A percentile compares a stretch with the other conserved stretches of the same genome.
These are phyloP conservation scores for Gavia stellata DNA, from an alignment of 2,113 vertebrate species.

Conservation along the genomic window DNA sequence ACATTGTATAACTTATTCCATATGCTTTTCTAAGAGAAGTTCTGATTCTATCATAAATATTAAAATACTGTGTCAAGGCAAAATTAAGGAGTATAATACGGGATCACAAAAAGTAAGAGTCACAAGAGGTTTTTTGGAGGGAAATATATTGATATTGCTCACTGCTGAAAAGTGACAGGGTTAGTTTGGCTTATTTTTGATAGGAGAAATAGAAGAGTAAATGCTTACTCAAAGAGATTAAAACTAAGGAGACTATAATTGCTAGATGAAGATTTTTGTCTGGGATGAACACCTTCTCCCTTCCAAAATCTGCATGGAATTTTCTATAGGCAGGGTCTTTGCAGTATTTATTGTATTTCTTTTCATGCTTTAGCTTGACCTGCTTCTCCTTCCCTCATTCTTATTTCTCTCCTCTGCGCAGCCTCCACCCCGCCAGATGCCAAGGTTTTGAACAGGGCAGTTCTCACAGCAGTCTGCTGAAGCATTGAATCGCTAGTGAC, in stretches of 20 bases:
- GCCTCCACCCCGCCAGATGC: background rate
- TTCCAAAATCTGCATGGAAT: background rate
- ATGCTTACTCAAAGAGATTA: background rate
- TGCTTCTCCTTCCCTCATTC: background rate
- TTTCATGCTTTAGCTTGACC: background rate
- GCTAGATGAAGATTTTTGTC: background rate
- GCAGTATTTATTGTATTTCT: background rate
- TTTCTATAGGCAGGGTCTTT: background rate
- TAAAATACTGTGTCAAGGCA: background rate
- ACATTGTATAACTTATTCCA: background rate
- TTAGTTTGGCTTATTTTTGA: background rate
- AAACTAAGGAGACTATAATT: background rate
- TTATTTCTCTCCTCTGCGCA: background rate
- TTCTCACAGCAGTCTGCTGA: background rate
- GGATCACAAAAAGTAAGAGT: background rate
- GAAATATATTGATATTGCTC: background rate
- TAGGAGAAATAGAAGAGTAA: background rate
- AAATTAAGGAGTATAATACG: background rate
- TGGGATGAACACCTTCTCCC: background rate
- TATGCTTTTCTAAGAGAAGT: background rate
- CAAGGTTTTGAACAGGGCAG: background rate
- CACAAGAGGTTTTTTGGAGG: background rate
- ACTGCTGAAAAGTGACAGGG: background rate
- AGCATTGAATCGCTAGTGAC: background rate
- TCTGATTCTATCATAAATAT: background rate